Percentiles rank a stretch among this genome's conserved stretches.
phyloP scores from a whole-genome alignment of 2,888 invertebrate genomes.

The Lasioglossum morio region DNA sequence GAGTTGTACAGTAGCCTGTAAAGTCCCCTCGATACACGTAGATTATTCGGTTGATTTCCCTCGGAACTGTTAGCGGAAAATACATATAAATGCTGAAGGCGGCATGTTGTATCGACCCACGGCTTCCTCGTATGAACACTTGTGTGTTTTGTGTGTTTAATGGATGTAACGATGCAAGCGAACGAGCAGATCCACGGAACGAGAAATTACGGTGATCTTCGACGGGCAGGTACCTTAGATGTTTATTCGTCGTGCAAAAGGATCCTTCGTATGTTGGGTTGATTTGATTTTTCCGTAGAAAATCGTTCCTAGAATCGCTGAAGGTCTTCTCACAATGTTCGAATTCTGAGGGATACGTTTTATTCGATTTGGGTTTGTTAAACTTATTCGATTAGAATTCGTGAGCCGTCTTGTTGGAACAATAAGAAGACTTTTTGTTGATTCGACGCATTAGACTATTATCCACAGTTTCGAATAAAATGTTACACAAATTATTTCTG shows the following conservation, averaged over 20 bases:
- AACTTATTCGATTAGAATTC: neutral
- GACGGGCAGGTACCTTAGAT: conserved; percentile 11
- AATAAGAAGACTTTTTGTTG: neutral
- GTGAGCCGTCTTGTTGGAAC: neutral
- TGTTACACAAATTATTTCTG: neutral
- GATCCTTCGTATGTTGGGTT: neutral
- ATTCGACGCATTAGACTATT: neutral
- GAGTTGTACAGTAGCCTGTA: conserved; percentile 38
- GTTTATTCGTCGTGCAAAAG: conserved; percentile 13
- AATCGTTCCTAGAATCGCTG: neutral
- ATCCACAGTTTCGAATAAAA: neutral
- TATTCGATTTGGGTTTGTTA: neutral
- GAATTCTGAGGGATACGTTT: neutral
- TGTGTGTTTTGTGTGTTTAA: conserved; percentile 28
- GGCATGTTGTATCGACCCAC: conserved; percentile 20
- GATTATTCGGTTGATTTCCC: neutral
- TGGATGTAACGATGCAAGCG: neutral
- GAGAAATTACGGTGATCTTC: conserved; percentile 23
- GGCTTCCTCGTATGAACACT: conserved; percentile 23
- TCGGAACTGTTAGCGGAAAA: neutral
- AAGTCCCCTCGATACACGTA: conserved; percentile 9
- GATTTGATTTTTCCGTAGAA: neutral
- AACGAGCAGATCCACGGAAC: conserved; percentile 10
- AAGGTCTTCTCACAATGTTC: neutral
- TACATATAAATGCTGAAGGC: neutral